Evolutionary conservation across 2,888 invertebrate genomes (phyloP).

Genomic region (Phania funesta): DNA sequence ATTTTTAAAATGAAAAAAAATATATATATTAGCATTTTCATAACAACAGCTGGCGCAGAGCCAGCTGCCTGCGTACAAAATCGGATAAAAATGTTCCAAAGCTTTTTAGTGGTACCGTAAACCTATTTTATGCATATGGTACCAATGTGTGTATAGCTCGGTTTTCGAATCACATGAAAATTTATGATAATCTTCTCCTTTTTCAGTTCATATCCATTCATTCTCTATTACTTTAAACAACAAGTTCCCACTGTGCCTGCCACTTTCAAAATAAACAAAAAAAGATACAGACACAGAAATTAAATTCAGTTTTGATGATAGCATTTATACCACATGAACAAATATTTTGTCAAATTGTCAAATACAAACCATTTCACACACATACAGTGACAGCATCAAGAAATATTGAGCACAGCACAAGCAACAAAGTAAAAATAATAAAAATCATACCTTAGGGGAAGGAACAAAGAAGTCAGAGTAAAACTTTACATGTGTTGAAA

Average conservation of each 20-base stretch:
- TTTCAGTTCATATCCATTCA: too few species aligned
- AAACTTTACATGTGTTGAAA: conserved; percentile 54
- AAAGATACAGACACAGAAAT: neutral
- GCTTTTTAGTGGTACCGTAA: too few species aligned
- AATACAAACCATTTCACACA: neutral
- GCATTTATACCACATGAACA: neutral
- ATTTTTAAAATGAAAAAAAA: too few species aligned
- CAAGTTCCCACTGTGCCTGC: neutral
- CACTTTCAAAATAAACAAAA: neutral
- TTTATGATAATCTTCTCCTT: too few species aligned
- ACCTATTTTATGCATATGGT: too few species aligned
- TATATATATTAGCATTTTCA: too few species aligned
- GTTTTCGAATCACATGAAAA: too few species aligned
- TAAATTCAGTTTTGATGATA: neutral
- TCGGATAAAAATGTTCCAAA: too few species aligned
- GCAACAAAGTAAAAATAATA: neutral
- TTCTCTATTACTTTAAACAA: too few species aligned
- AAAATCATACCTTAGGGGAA: conserved; percentile 19
- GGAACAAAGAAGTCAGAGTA: neutral
- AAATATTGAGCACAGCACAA: neutral
- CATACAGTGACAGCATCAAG: neutral
- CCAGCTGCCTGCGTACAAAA: too few species aligned
- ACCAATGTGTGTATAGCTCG: too few species aligned
- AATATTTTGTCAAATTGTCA: neutral
- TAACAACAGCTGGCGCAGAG: too few species aligned